Evolutionary conservation across 2,113 vertebrate species (phyloP).

Genomic region (Pygoscelis adeliae): DNA sequence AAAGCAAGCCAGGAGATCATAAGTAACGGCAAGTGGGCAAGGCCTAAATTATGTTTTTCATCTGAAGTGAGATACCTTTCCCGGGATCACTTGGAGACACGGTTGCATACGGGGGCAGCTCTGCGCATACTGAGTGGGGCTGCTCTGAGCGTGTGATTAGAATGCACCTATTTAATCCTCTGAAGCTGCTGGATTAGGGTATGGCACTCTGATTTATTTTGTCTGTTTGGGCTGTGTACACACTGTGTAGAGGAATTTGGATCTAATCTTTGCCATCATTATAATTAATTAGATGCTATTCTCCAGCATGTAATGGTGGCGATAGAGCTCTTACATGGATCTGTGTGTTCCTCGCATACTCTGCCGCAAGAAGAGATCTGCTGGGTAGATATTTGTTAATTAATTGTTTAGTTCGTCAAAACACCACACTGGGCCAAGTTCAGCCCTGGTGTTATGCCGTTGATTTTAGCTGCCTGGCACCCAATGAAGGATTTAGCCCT

Average conservation of each 20-base stretch:
- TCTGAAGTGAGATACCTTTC: neutral
- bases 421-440: conserved; percentile 42
- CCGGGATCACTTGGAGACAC: neutral
- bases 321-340: conserved; percentile 56
- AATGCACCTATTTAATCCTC: conserved; percentile 76
- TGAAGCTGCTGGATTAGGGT: conserved; percentile 71
- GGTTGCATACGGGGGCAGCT: neutral
- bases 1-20: neutral
- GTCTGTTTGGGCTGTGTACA: conserved; percentile 70
- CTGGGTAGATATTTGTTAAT: conserved; percentile 76
- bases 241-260: conserved; percentile 73
- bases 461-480: conserved; percentile 22
- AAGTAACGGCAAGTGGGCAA: neutral
- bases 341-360: conserved; percentile 51
- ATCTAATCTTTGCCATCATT: conserved; percentile 78
- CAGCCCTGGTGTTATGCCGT: neutral
- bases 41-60: neutral
- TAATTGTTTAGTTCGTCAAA: conserved; percentile 77
- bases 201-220: conserved; percentile 76
- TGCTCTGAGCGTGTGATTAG: conserved; percentile 60
- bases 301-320: conserved; percentile 66
- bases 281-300: conserved; percentile 79
- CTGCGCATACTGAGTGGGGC: conserved; percentile 30
- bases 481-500: neutral
- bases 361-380: conserved; percentile 68